These are phyloP conservation scores for Dione vanillae DNA, from an alignment of 2,888 invertebrate species.

Conservation along the genomic window DNA sequence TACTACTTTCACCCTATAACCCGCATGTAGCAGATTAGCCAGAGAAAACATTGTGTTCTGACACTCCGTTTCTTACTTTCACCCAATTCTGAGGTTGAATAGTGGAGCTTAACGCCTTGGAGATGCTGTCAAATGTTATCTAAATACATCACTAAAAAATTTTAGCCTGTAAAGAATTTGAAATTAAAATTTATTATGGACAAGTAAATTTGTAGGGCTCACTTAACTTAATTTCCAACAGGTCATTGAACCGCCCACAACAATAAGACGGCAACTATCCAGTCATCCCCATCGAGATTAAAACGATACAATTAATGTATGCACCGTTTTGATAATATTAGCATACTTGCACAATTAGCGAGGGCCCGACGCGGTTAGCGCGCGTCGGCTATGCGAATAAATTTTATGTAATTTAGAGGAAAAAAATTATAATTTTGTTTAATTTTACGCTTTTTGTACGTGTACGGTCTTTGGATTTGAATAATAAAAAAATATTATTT, in stretches of 20 bases:
- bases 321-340: conserved; percentile 57
- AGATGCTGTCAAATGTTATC: too few relatives aligned
- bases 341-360: conserved; percentile 62
- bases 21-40: too few relatives aligned
- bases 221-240: background rate
- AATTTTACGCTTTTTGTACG: background rate
- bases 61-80: background rate
- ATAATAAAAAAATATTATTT: background rate
- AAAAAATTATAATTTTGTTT: conserved; percentile 17
- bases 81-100: background rate
- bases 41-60: background rate
- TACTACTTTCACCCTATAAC: too few relatives aligned
- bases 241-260: conserved; percentile 53
- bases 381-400: conserved; percentile 17
- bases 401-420: conserved; percentile 2
- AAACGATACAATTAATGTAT: conserved; percentile 56
- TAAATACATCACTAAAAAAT: background rate
- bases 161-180: background rate
- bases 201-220: background rate
- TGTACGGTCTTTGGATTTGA: background rate
- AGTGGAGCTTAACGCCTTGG: background rate
- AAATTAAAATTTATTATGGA: background rate
- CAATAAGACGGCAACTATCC: conserved; percentile 11
- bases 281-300: conserved; percentile 13
- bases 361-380: conserved; percentile 47